Evolutionary conservation across 2,888 invertebrate species (phyloP).

Genomic region (Imbricaverruca yamaguchii): DNA sequence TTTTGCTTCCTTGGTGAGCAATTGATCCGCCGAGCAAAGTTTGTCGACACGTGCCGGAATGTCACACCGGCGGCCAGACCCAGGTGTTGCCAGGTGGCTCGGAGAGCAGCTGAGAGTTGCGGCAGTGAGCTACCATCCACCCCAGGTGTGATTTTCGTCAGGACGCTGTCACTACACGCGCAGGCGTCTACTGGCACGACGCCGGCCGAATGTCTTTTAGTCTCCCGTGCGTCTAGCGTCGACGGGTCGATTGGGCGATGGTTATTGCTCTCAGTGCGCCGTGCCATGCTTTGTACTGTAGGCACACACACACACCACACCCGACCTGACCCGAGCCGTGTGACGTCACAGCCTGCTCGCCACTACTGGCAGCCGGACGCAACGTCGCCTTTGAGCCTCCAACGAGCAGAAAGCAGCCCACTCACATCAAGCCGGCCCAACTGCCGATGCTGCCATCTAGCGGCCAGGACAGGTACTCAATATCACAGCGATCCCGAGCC

Average conservation of each 20-base stretch:
- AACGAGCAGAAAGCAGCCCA: neutral
- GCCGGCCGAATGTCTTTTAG: too few relatives aligned
- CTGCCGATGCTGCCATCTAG: slow-evolving; percentile 12
- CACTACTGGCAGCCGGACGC: slow-evolving; percentile 4
- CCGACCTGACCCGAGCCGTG: neutral
- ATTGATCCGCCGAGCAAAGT: too few relatives aligned
- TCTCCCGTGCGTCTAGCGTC: too few relatives aligned
- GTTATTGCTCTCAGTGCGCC: neutral
- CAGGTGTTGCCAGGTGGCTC: too few relatives aligned
- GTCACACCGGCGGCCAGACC: too few relatives aligned
- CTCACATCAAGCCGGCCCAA: neutral
- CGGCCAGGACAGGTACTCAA: slow-evolving; percentile 9
- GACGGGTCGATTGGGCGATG: neutral
- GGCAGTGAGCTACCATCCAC: too few relatives aligned
- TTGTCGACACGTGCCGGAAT: too few relatives aligned
- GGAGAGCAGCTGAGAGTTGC: too few relatives aligned
- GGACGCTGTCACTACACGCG: too few relatives aligned
- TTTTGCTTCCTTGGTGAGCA: too few relatives aligned
- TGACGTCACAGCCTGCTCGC: neutral
- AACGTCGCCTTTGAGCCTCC: slow-evolving; percentile 16
- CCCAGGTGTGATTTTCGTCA: too few relatives aligned
- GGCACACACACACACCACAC: neutral
- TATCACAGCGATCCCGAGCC: neutral
- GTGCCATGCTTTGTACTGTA: neutral
- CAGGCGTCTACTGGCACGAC: too few relatives aligned